These are phyloP conservation scores for Scelioninae gen. 2 DNA, from an alignment of 2,888 invertebrate species.

Conservation along the genomic window DNA sequence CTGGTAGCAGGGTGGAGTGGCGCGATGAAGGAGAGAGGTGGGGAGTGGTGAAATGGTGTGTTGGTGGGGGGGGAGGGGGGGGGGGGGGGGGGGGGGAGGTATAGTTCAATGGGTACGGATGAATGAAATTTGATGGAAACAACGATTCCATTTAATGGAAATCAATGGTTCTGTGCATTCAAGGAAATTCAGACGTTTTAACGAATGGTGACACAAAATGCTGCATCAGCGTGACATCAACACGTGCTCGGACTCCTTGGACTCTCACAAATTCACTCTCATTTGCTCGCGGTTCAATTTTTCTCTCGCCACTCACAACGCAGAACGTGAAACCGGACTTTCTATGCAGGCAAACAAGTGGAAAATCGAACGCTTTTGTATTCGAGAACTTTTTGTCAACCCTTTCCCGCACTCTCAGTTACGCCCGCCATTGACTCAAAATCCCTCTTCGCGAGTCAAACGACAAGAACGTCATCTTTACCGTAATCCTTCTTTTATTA, in stretches of 20 bases:
- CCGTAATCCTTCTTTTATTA: slow-evolving; percentile 68
- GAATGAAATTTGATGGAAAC: too few species aligned
- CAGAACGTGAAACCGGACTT: slow-evolving; percentile 8
- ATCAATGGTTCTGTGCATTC: too few species aligned
- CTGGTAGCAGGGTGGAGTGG: slow-evolving; percentile 4
- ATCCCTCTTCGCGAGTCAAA: slow-evolving; percentile 43
- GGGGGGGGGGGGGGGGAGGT: too few species aligned
- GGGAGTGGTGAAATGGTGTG: too few species aligned
- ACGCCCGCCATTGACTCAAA: slow-evolving; percentile 14
- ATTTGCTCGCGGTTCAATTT: background rate
- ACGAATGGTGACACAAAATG: too few species aligned
- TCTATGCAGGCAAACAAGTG: slow-evolving; percentile 26
- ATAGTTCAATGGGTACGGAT: too few species aligned
- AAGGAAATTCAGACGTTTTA: too few species aligned
- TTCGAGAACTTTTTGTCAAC: slow-evolving; percentile 13
- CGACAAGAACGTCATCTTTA: slow-evolving; percentile 63
- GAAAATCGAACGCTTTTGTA: slow-evolving; percentile 27
- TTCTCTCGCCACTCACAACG: slow-evolving; percentile 6
- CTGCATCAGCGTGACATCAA: too few species aligned
- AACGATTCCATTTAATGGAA: slow-evolving; percentile 18
- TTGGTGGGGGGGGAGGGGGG: background rate
- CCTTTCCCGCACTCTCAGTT: background rate
- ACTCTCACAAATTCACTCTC: background rate
- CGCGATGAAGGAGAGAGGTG: too few species aligned
- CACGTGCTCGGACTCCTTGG: slow-evolving; percentile 9